Base-by-base conservation (phyloP, 2,113 vertebrate species). In the Chionis minor region DNA sequence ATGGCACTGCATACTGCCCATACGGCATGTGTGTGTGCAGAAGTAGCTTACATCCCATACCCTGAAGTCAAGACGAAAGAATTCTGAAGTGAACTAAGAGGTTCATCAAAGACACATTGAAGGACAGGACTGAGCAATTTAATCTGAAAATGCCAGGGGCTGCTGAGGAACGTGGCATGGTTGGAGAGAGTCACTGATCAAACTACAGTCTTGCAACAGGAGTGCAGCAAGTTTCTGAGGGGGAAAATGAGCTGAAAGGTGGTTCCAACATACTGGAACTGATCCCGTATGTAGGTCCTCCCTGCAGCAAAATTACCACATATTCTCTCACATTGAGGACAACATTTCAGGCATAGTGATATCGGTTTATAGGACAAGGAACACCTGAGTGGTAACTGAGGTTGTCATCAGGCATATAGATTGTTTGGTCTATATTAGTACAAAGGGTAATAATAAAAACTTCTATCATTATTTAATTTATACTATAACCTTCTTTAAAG, bases 1-100 rank as follows among this genome's bases (percentile, higher is more conserved):
- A 28, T 2, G 4, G 30, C 21, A 47, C 45, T 54, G 30, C 1
- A 2, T 33, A 20, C 9, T 4, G 32, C 24, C 5, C 44, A 8
- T 6, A 47, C 14, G 10, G 49, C 24, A 10, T 8, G 6, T n/a
- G 19, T 26, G 13, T 33, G 17, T 23, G 24, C 69, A 40, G 8
- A 61, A 26, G 59, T 21, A 26, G 44, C 7, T 72, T 33, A 30
- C 35, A 55, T 59, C 38, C 70, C 38, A 54, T 28, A 33, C 5
- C n/a, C 27, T 62, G 30, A 72, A 82, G 65, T 35, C 18, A 78
- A 54, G 52, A 19, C 16, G 30, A 18, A 32, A 63, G 33, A 86
- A 77, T 38, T 71, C 38, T 77, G 77, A 52, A 74, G 54, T 38
- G 49, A 52, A 33, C 30, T 12, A 4, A 59, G 56, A 71, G 6